Evolutionary conservation across 2,113 vertebrate genomes (phyloP).

Genomic region (Baryphthengus martii): DNA sequence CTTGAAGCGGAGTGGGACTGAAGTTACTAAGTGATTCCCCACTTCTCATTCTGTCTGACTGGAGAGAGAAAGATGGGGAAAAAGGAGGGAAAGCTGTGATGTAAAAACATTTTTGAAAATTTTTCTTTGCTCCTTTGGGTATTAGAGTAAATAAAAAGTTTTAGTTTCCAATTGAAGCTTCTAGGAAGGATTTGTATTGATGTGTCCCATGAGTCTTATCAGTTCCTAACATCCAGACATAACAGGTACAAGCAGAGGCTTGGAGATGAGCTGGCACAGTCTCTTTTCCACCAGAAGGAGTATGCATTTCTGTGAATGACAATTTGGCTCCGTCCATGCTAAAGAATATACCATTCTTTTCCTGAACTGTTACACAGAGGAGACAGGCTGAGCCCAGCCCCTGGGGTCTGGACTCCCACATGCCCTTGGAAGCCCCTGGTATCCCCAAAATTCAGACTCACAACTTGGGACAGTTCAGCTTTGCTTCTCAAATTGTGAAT

Average conservation of each 20-base stretch:
- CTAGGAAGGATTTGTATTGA: constrained; percentile 16
- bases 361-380: background rate
- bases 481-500: background rate
- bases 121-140: background rate
- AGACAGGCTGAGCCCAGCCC: background rate
- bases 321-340: background rate
- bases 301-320: constrained; percentile 6
- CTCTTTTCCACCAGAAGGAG: constrained; percentile 26
- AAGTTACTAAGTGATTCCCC: background rate
- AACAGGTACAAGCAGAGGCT: constrained; percentile 8
- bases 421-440: background rate
- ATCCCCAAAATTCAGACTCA: background rate
- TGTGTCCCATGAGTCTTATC: background rate
- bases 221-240: constrained; percentile 15
- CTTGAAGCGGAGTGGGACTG: background rate
- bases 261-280: constrained; percentile 22
- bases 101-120: background rate
- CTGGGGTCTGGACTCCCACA: background rate
- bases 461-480: background rate
- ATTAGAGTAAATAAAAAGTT: background rate
- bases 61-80: background rate
- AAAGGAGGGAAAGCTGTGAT: background rate
- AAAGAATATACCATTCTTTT: background rate
- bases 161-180: constrained; percentile 33
- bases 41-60: background rate